Evolutionary conservation across 2,888 invertebrate species (phyloP).

Genomic region (Sycophila texana): DNA sequence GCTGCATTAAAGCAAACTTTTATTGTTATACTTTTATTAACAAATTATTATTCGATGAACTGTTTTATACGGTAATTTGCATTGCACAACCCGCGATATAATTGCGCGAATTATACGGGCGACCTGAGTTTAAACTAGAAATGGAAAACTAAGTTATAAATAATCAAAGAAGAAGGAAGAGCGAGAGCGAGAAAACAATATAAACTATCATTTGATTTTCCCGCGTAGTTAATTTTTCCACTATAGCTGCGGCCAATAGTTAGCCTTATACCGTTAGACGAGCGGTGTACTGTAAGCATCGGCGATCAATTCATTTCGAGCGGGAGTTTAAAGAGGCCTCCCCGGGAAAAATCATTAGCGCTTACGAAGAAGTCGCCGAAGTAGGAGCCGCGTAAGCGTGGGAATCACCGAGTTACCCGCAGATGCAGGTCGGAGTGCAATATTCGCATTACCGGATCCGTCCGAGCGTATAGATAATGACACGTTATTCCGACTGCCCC

Average conservation of each 20-base stretch:
- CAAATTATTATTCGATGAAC: constrained; percentile 21
- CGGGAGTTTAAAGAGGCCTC: neutral
- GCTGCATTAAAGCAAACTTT: constrained; percentile 26
- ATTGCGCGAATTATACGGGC: constrained; percentile 29
- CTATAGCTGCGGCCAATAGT: neutral
- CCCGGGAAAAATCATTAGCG: neutral
- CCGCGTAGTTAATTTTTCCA: neutral
- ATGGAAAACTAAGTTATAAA: neutral
- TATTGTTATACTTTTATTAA: constrained; percentile 36
- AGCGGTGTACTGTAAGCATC: neutral
- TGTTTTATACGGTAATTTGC: constrained; percentile 22
- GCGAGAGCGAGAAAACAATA: too few relatives aligned
- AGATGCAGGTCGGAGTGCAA: constrained; percentile 51
- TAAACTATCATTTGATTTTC: too few relatives aligned
- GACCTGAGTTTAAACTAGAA: neutral
- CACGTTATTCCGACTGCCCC: constrained; percentile 51
- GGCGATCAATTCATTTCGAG: neutral
- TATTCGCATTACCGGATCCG: constrained; percentile 64
- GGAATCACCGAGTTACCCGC: neutral
- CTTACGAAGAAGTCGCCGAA: neutral
- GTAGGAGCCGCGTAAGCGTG: neutral
- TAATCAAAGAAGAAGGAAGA: too few relatives aligned
- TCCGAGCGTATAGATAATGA: constrained; percentile 64
- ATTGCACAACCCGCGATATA: neutral
- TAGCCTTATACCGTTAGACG: neutral